Percentiles rank a stretch among this genome's conserved stretches.
Evolutionary conservation across 2,113 vertebrate species (phyloP).

Genomic region (Toxostoma redivivum): DNA sequence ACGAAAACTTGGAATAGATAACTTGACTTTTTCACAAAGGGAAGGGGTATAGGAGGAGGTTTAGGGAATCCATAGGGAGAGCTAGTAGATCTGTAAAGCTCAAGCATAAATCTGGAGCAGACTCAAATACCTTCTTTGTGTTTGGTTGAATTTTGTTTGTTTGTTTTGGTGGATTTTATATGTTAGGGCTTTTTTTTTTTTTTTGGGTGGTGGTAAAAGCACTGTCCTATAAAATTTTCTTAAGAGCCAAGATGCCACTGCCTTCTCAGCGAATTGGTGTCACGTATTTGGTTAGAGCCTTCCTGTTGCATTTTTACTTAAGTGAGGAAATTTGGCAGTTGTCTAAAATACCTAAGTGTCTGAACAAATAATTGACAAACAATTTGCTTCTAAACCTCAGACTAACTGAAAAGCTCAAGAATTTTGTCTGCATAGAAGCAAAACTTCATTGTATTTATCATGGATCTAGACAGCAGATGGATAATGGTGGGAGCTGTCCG

Average conservation of each 20-base stretch:
- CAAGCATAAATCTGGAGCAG: not conserved
- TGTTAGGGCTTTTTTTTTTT: rapidly evolving
- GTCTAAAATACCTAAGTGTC: not conserved
- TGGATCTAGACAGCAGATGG: not conserved
- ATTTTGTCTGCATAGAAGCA: not conserved
- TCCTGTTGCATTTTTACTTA: not conserved
- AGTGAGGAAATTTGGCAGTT: not conserved
- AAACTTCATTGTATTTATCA: not conserved
- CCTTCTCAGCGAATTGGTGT: not conserved
- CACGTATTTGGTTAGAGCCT: not conserved
- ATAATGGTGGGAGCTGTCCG: not conserved
- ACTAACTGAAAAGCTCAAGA: not conserved
- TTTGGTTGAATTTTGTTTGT: not conserved
- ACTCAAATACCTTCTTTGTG: not conserved
- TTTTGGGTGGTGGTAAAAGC: not conserved
- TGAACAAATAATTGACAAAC: not conserved
- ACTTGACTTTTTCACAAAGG: not conserved
- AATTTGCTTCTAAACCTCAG: not conserved
- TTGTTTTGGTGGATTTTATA: not conserved
- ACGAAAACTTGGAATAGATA: not conserved
- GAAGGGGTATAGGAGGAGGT: not conserved
- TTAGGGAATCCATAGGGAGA: rapidly evolving
- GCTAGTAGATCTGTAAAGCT: not conserved
- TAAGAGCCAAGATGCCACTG: not conserved
- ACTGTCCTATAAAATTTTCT: not conserved